Conservation (phyloP, 2,888 invertebrate genomes). For the Parelbella ahira region DNA sequence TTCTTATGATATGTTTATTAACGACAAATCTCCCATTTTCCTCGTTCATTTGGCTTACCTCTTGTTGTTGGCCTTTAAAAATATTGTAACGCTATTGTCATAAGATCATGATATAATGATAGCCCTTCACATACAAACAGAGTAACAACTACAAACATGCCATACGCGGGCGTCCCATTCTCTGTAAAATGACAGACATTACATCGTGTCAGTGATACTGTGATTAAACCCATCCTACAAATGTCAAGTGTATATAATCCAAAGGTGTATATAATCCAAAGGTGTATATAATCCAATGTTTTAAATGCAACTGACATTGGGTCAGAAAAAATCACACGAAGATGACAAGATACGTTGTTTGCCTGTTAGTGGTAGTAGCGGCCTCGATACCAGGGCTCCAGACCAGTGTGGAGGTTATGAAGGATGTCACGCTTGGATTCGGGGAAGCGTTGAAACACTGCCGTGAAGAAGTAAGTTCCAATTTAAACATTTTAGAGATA, state of each 20-base stretch:
- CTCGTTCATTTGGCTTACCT: no score
- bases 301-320: not conserved
- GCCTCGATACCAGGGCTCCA: conserved; percentile 19
- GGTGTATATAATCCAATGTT: conserved; percentile 5
- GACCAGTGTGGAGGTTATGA: conserved; percentile 54
- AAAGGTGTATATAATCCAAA: no score
- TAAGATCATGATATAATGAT: no score
- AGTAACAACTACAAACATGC: not conserved
- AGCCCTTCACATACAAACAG: not conserved
- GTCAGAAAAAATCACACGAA: conserved; percentile 7
- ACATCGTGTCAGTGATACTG: conserved; percentile 1
- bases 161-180: conserved; percentile 10
- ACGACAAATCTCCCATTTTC: no score
- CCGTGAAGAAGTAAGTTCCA: conserved; percentile 55
- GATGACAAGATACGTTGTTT: conserved; percentile 27
- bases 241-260: no score
- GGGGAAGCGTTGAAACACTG: conserved; percentile 67
- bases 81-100: no score
- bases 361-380: conserved; percentile 27
- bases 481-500: no score
- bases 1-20: no score
- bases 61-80: no score
- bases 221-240: conserved; percentile 10
- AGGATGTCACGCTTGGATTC: conserved; percentile 70
- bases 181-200: conserved; percentile 22